Evolutionary conservation across 1,140 invertebrate species (phyloP).

Genomic region (Hormaphis cornu): DNA sequence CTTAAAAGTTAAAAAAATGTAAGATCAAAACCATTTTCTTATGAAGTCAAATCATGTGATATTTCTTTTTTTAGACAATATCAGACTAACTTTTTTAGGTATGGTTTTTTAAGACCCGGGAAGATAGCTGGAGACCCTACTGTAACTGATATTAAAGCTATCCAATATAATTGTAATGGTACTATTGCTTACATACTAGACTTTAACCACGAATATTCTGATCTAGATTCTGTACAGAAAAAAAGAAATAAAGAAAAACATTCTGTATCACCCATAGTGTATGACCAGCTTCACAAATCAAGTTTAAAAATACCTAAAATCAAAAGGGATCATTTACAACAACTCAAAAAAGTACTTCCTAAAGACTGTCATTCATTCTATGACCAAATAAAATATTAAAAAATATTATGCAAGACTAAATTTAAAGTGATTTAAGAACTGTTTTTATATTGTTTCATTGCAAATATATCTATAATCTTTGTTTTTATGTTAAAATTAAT

Average conservation of each 20-base stretch:
- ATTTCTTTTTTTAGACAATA: constrained; percentile 35
- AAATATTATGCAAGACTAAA: no score
- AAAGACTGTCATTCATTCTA: neutral
- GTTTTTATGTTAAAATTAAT: no score
- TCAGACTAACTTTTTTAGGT: neutral
- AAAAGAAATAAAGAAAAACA: neutral
- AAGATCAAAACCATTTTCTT: constrained; percentile 32
- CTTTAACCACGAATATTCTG: neutral
- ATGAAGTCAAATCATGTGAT: constrained; percentile 30
- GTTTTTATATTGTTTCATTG: no score
- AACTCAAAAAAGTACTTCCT: neutral
- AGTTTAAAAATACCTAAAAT: neutral
- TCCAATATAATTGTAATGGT: constrained; percentile 1
- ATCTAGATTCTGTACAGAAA: neutral
- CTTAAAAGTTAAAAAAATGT: neutral
- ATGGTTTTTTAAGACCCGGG: constrained; percentile 30
- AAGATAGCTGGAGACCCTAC: constrained; percentile 31
- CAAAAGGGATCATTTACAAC: neutral
- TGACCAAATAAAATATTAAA: neutral
- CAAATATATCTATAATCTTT: no score
- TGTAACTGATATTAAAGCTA: constrained; percentile 21
- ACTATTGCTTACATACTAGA: neutral
- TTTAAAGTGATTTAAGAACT: no score
- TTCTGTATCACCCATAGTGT: neutral
- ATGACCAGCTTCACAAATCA: neutral